phyloP scores from a whole-genome alignment of 2,113 vertebrate genomes.

The Tenrec ecaudatus region DNA sequence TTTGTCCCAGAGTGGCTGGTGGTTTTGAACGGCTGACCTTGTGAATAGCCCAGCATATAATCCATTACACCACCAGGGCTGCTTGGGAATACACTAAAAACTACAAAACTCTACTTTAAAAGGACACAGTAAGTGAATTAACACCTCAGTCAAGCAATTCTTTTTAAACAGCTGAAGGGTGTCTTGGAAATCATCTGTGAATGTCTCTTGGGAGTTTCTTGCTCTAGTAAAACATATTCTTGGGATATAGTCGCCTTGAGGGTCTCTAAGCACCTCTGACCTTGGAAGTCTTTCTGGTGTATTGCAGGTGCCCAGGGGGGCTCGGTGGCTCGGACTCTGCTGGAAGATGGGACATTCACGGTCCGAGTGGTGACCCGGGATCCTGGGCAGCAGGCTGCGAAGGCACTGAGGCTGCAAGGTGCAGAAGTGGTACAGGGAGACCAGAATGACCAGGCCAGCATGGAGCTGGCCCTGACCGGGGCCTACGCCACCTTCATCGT shows the following conservation, averaged over 20 bases:
- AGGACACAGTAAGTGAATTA: not conserved
- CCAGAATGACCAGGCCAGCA: conserved; percentile 76
- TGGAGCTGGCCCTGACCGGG: conserved; percentile 79
- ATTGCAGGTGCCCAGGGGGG: conserved; percentile 84
- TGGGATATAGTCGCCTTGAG: not conserved
- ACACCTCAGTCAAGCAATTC: not conserved
- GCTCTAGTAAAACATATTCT: not conserved
- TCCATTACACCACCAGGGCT: too few species aligned
- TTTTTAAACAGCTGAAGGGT: not conserved
- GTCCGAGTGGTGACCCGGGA: conserved; percentile 81
- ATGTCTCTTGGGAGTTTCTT: not conserved
- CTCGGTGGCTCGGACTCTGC: conserved; percentile 79
- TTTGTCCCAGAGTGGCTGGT: too few species aligned
- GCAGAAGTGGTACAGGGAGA: conserved; percentile 84
- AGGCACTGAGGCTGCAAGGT: conserved; percentile 76
- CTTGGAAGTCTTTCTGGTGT: not conserved
- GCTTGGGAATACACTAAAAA: too few species aligned
- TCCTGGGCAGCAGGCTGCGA: conserved; percentile 67
- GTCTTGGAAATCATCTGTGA: not conserved
- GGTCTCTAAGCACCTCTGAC: not conserved
- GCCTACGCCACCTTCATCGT: conserved; percentile 83
- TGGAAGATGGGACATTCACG: conserved; percentile 81
- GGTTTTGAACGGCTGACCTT: too few species aligned
- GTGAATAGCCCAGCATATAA: too few species aligned
- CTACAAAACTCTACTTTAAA: too few species aligned